Evolutionary conservation across 2,888 invertebrate genomes (phyloP), one percentile per base, ranked within the genome.

Genomic region (Lepeophtheirus nordmannii): DNA sequence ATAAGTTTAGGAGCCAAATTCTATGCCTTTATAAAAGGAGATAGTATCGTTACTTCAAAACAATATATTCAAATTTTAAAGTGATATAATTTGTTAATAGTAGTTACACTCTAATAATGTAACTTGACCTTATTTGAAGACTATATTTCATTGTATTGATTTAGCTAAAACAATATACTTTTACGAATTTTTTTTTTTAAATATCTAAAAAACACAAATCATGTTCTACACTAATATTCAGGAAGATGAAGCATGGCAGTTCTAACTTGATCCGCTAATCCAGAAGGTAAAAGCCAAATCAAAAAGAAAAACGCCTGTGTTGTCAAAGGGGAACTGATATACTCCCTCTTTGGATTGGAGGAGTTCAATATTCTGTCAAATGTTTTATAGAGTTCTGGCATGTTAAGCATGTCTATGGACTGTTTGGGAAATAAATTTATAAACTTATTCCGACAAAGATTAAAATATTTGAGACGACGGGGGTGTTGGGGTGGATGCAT

Each of bases 391-490:
- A 64, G 46, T 2, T 37, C 23, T 1, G 20, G 56, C 53, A 56
- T 37, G n/a, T 64, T n/a, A 8, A 64, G 23, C 7, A n/a, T 20
- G 9, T 20, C 11, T 10, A 64, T 17, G 30, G 20, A n/a, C 5
- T 17, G 56, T 10, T 23, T 56, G 23, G 64, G 64, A 37, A 64
- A 64, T 11, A 64, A 56, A 2, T 7, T 56, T 10, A 10, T 30
- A 64, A 64, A 64, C 10, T 64, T 64, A 11, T 64, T 56, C 1
- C 37, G 53, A 20, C 64, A 64, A n/a, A 10, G 39, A 11, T 41
- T 8, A 23, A 62, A 62, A 41, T 62, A 41, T 20, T 62, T 40
- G n/a, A 20, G 23, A n/a, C 39, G 22, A 17, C 39, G 12, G 20
- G 40, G 39, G 12, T 64, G 56, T 17, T 56, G 10, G n/a, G 23